Evolutionary conservation across 2,888 invertebrate species (phyloP), one percentile per base, ranked within the genome.

Genomic region (Spilarctia lutea): DNA sequence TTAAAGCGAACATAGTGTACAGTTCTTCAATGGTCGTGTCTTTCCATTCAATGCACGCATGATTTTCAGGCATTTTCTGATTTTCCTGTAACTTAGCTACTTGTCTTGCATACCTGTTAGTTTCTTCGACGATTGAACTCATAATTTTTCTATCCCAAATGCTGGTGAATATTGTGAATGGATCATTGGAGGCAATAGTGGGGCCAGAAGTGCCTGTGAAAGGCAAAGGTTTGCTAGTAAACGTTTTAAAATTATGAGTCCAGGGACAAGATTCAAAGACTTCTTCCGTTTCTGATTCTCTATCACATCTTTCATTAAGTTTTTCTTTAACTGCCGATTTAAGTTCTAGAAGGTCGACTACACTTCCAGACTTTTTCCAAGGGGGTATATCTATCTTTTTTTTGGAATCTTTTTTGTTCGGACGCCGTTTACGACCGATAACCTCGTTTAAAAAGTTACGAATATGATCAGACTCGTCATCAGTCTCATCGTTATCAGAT

Each of bases 121-220:
- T 74, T 52, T 74, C 74, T 24, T 42, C 10, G 2, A 13, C 65
- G n/a, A 74, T 70, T 18, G 66, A 42, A 30, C 33, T 74, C 69
- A 74, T 74, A 24, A 74, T 70, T 56, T 66, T n/a, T 3, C 30
- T 56, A 66, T 74, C 74, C 74, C 74, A 74, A 56, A 74, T 60
- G 4, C 24, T 39, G 3, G 66, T 66, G 27, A 74, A 74, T n/a
- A 74, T 56, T 7, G 27, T 39, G 30, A 70, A 74, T 3, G 74
- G 74, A 66, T 74, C 74, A 18, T 33, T 66, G 42, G 66, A 56
- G 4, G 35, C 0, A 56, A 66, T 42, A 27, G 69, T 70, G n/a
- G 74, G 70, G 6, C 74, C 74, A 16, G 52, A 16, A 13, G 20
- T 45, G 4, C 56, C 66, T 2, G 70, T 74, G 45, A 74, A 74